Evolutionary conservation across 1,140 invertebrate species (phyloP).

Genomic region (Leguminivora glycinivorella): DNA sequence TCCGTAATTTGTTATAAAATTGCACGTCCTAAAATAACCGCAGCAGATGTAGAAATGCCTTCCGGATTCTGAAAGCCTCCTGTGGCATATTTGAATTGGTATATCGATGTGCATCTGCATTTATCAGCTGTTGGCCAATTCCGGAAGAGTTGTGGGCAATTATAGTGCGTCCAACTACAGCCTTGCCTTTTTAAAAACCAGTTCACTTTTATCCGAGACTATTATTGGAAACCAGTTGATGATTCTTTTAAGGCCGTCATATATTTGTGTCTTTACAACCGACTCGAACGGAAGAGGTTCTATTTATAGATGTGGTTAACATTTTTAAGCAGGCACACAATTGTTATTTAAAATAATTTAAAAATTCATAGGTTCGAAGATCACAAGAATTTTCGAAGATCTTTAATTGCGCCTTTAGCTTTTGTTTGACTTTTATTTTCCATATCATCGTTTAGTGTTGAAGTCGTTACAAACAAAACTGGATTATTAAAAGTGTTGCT

Average conservation of each 20-base stretch:
- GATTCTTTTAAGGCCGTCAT: conserved; percentile 47
- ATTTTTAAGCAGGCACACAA: not conserved
- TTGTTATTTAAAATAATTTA: not conserved
- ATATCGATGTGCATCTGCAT: not conserved
- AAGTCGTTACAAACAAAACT: not conserved
- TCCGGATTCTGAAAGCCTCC: conserved; percentile 13
- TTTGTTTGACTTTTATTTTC: too few species aligned
- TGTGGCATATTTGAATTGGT: not conserved
- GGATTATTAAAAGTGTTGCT: conserved; percentile 1
- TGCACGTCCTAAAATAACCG: conserved; percentile 33
- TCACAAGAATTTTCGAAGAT: too few species aligned
- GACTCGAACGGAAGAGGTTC: conserved; percentile 29
- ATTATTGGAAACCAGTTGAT: conserved; percentile 35
- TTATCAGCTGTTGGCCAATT: conserved; percentile 18
- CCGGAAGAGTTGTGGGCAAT: conserved; percentile 42
- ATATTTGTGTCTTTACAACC: conserved; percentile 33
- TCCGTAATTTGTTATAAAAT: conserved; percentile 62
- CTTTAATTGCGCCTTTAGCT: too few species aligned
- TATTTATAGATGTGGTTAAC: conserved; percentile 1
- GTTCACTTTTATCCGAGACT: conserved; percentile 40
- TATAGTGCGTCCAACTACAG: conserved; percentile 40
- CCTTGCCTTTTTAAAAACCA: conserved; percentile 48
- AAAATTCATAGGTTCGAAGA: not conserved
- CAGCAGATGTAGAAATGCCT: not conserved
- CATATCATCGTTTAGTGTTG: too few species aligned